Evolutionary conservation across 2,888 invertebrate genomes (phyloP), one percentile per base, ranked within the genome.

Genomic region (Hypomecis punctinalis): DNA sequence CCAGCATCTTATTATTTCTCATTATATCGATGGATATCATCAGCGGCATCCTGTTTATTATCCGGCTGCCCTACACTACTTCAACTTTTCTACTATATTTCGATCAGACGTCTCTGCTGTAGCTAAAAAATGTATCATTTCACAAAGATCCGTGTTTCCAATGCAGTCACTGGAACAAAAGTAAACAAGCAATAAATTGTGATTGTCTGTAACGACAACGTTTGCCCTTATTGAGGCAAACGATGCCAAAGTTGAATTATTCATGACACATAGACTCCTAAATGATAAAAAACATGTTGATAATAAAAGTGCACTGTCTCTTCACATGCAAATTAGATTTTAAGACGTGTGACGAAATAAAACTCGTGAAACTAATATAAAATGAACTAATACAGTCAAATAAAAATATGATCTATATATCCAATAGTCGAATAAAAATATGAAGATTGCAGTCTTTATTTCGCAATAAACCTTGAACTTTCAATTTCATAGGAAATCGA

Each of bases 211-310:
- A 47, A 61, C 51, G 55, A 63, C 55, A 54, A 62, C 61, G 57
- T 51, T 46, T 60, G 56, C 58, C 59, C 58, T 54, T 62, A 63
- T 64, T 71, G 62, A 67, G 71, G 63, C 61, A 69, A 70, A 70
- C 70, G 70, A 74, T 67, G 67, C 45, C 69, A 61, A 5, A 7
- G 23, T 51, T 72, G 71, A 70, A 72, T 74, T 67, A 74, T 74
- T 74, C 74, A 74, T 64, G 45, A 11, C 59, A 48, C 66, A 64
- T 59, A 60, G 60, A 61, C 67, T 53, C 53, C 46, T 65, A 69
- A 61, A 61, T 68, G 58, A n/a, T n/a, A n/a, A n/a, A n/a, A n/a
- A 55, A 67, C 63, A 39, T 59, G 55, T 58, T 59, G 61, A 56
- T 61, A 61, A 60, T 64, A 67, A 64, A 62, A 68, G 45, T 55